Base-by-base conservation (phyloP, 2,797 vertebrate genomes). In the Parambassis ranga region DNA sequence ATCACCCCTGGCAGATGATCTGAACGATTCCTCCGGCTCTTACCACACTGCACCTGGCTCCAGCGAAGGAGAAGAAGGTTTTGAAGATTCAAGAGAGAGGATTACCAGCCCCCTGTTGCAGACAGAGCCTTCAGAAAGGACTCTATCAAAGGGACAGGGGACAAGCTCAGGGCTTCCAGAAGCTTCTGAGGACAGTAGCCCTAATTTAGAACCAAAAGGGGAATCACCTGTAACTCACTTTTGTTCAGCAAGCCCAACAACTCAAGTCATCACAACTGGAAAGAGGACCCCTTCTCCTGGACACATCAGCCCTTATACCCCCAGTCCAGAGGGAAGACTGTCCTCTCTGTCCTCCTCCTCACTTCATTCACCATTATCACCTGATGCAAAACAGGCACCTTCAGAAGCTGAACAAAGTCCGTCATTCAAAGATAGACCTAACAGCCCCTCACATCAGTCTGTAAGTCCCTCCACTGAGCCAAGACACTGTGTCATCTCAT, bases 11-110 rank as follows among this genome's bases (percentile, higher is more conserved):
- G 71, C 65, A 44, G 91, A 94, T 58, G 91, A 92, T 72, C 86
- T 79, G 35, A 91, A 93, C 58, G 88, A 92, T 71, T 93, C 92
- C 8, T 91, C 90, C 0, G 89, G 90, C 42, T 93, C 92, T 38
- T 93, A 92, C 55, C 92, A 93, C 79, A 92, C 92, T 16, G 91
- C 91, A 13, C 72, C 68, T 3, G 82, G 89, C 33, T 93, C 90
- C 7, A 94, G 92, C 76, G 94, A 95, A 83, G 92, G 90, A 47
- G 89, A 93, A 71, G 95, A 95, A 58, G 89, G 76, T 4, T 91
- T 87, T 72, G 93, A 95, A 4, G 91, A 94, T 41, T 85, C 90
- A 23, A 79, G 36, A 64, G 89, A 91, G 15, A 79, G 71, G 70
- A 28, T 79, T 52, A 56, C 48, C 18, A 87, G 81, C 31, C 70